Evolutionary conservation across 2,113 vertebrate genomes (phyloP).

Genomic region (Hirundichthys speculiger): DNA sequence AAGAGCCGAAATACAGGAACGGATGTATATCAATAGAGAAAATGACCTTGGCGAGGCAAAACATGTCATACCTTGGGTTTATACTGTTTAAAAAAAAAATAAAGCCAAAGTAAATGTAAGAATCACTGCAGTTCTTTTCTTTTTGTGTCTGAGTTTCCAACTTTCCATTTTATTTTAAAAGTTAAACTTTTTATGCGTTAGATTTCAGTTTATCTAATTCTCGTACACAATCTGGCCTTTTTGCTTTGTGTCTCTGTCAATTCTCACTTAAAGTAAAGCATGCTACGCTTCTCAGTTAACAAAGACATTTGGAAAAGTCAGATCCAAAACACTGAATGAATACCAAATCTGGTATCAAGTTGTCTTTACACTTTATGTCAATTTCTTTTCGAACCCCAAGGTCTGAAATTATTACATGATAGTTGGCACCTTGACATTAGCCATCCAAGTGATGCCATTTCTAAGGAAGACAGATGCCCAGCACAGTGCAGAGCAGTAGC

Average conservation of each 20-base stretch:
- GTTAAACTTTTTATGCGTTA: no score
- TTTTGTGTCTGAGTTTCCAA: no score
- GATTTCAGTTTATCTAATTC: not conserved
- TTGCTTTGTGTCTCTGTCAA: constrained; percentile 12
- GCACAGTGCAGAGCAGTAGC: constrained; percentile 33
- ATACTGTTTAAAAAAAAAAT: no score
- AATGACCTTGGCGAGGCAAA: no score
- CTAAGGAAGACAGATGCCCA: constrained; percentile 37
- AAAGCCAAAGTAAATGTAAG: no score
- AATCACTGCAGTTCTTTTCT: no score
- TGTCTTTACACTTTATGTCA: constrained; percentile 10
- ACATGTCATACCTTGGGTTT: no score
- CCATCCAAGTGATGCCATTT: constrained; percentile 24
- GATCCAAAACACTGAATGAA: constrained; percentile 34
- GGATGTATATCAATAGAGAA: no score
- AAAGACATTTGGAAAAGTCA: constrained; percentile 54
- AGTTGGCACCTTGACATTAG: constrained; percentile 2
- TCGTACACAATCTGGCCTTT: not conserved
- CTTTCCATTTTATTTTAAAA: no score
- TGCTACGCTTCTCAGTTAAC: constrained; percentile 25
- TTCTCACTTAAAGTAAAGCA: constrained; percentile 7
- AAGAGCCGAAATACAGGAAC: no score
- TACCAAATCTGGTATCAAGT: constrained; percentile 21
- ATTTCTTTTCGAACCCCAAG: constrained; percentile 1
- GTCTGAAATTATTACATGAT: constrained; percentile 5